Base-by-base conservation (phyloP, 2,888 invertebrate genomes). In the Nomada lathburiana region DNA sequence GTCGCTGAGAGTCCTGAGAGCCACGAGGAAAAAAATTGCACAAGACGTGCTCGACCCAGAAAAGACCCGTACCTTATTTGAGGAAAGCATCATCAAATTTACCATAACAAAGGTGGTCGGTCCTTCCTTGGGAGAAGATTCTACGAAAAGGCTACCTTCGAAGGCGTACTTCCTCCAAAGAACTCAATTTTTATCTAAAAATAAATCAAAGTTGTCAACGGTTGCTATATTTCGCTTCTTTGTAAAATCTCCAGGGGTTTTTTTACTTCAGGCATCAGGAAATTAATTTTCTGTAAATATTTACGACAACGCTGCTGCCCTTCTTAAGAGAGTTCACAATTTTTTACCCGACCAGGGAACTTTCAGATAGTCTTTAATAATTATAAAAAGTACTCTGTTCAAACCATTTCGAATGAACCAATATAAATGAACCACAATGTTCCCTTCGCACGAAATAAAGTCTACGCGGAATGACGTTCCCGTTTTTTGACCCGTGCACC, bases 401-500 rank as follows among this genome's bases (percentile, higher is more conserved):
- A 36, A 36, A 36, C 36, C 36, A 36, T 36, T 36, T 36, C 36
- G 36, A 36, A 36, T 5, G 36, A 7, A 36, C 36, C 36, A 36
- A 7, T 36, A 36, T 36, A 36, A 36, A 36, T 36, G 0, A 36
- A 36, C 7, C 36, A 36, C 7, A 36, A 36, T 36, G 7, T 36
- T 36, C 36, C 36, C 7, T 36, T 36, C 36, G 7, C 5, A 36
- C 36, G 36, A 36, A 5, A 3, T 3, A 13, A 44, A 59, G 23
- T n/a, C 52, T 26, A 68, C 59, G 47, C 10, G 42, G 42, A 64
- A 64, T 23, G 47, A 26, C 10, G 53, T 13, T 47, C n/a, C 63
- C 42, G 62, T 52, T 79, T 16, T 29, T 72, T 52, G 62, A 36
- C 44, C 53, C 16, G 70, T 72, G 65, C 91, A 91, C 91, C 91